Percentiles rank a stretch among this genome's conserved stretches.
phyloP scores from a whole-genome alignment of 2,113 vertebrate genomes.

The Chitala chitala region DNA sequence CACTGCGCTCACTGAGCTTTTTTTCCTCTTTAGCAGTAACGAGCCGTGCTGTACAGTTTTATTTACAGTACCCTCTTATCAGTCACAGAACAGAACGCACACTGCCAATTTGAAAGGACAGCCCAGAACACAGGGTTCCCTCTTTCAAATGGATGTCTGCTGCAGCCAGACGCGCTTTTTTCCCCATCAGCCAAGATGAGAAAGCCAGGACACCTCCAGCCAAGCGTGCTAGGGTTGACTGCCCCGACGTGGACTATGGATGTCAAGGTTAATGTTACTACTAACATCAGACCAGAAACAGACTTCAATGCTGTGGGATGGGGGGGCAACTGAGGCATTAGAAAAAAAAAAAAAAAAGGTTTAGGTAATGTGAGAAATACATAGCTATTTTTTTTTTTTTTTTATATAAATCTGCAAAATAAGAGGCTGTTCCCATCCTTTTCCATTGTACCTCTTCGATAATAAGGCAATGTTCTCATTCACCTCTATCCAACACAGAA shows the following conservation, averaged over 20 bases:
- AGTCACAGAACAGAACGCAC: conserved; percentile 77
- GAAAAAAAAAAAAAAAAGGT: too few species aligned
- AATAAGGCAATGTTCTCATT: too few species aligned
- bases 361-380: too few species aligned
- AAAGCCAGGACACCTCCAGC: conserved; percentile 44
- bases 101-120: conserved; percentile 88
- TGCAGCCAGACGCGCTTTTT: conserved; percentile 50
- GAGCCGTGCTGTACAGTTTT: conserved; percentile 84
- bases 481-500: too few species aligned
- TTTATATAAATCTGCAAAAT: too few species aligned
- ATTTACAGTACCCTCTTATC: conserved; percentile 99
- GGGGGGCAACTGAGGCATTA: background rate
- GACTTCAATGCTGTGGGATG: background rate
- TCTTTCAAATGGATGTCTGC: conserved; percentile 71
- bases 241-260: conserved; percentile 40
- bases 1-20: conserved; percentile 54
- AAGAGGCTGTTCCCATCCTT: too few species aligned
- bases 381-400: too few species aligned
- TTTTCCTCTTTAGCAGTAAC: conserved; percentile 50
- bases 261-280: conserved; percentile 42
- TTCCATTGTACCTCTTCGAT: too few species aligned
- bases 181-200: conserved; percentile 56
- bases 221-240: conserved; percentile 35
- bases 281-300: background rate
- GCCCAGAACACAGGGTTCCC: conserved; percentile 85